Percentiles rank a stretch among this genome's conserved stretches.
These are phyloP conservation scores for Naja naja DNA, from an alignment of 2,113 vertebrate genomes.

Conservation along the genomic window DNA sequence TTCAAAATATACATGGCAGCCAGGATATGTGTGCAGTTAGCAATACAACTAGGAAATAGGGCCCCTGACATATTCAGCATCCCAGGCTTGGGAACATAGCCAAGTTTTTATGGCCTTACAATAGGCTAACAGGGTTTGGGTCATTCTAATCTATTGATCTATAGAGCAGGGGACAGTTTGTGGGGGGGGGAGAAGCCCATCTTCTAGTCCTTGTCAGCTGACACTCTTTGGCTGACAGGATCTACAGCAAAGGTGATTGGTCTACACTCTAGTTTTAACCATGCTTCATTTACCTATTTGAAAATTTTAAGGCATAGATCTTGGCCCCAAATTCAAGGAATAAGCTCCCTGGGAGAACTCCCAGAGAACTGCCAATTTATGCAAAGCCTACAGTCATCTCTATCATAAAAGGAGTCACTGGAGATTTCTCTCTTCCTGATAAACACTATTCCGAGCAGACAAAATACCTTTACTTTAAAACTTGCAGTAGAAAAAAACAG, in stretches of 20 bases:
- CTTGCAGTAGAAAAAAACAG: not conserved
- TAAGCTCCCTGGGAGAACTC: not conserved
- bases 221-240: not conserved
- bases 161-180: not conserved
- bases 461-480: not conserved
- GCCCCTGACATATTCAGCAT: not conserved
- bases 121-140: not conserved
- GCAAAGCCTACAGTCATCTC: not conserved
- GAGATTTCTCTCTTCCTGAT: not conserved
- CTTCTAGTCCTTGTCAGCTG: not conserved
- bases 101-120: not conserved
- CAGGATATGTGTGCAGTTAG: not conserved
- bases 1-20: not conserved
- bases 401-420: not conserved
- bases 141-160: not conserved
- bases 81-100: not conserved
- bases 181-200: fast-evolving
- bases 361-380: not conserved
- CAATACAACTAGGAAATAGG: not conserved
- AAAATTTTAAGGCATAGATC: not conserved
- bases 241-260: not conserved
- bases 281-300: not conserved
- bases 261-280: not conserved
- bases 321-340: not conserved
- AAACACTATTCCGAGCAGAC: not conserved